Conservation (phyloP, 2,113 vertebrate genomes). For the Myiopsitta monachus region DNA sequence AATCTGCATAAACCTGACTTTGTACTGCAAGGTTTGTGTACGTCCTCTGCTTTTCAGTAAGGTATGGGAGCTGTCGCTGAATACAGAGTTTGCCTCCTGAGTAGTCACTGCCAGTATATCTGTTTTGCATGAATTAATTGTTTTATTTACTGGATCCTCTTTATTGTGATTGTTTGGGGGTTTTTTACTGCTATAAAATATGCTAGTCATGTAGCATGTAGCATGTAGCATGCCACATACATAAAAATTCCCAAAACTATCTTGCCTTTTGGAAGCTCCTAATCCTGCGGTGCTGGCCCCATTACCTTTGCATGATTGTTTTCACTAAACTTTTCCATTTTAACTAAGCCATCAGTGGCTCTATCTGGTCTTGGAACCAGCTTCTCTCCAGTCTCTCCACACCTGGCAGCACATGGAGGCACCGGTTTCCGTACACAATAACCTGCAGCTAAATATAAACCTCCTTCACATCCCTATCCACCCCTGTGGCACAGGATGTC, state of each 20-base stretch:
- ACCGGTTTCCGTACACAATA: neutral
- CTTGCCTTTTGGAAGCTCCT: neutral
- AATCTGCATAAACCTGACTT: neutral
- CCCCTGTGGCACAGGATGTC: neutral
- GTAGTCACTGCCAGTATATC: neutral
- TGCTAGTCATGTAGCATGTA: neutral
- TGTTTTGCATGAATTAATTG: neutral
- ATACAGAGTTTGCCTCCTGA: neutral
- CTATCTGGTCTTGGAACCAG: neutral
- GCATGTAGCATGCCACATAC: neutral
- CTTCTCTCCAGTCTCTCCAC: neutral
- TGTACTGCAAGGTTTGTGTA: neutral
- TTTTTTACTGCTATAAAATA: neutral
- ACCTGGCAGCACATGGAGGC: neutral
- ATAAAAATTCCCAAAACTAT: neutral
- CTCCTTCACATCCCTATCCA: fast-evolving
- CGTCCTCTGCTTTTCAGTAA: neutral
- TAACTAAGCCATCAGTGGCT: neutral
- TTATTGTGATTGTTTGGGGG: neutral
- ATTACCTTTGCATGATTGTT: neutral
- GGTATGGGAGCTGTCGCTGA: neutral
- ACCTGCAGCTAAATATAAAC: neutral
- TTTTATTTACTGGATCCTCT: neutral
- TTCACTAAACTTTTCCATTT: neutral
- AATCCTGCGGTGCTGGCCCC: neutral